These are phyloP conservation scores for Piaya cayana DNA, from an alignment of 2,113 vertebrate genomes.

Conservation along the genomic window DNA sequence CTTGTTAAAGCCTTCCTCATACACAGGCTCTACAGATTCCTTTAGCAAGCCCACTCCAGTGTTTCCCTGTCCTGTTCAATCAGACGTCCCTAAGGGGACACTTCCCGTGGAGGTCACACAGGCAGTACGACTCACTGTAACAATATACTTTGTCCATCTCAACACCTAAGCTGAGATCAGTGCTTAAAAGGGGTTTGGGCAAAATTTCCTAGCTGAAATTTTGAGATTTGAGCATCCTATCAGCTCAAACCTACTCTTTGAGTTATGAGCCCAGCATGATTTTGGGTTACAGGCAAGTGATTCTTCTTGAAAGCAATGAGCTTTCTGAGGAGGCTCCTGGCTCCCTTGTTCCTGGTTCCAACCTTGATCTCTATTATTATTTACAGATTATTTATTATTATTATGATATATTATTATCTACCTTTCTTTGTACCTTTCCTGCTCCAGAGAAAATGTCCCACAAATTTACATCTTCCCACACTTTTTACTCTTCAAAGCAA, in stretches of 20 bases:
- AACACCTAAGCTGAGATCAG: neutral
- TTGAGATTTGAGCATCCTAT: neutral
- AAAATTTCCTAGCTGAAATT: neutral
- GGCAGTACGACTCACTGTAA: neutral
- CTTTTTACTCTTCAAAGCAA: neutral
- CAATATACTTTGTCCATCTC: neutral
- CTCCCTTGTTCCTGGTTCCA: neutral
- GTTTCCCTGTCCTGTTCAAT: neutral
- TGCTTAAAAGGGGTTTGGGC: neutral
- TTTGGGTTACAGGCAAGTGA: neutral
- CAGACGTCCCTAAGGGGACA: rapidly evolving
- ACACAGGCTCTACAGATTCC: neutral
- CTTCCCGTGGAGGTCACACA: neutral
- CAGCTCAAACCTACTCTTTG: neutral
- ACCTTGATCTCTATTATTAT: neutral
- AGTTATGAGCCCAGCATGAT: neutral
- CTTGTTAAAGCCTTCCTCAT: neutral
- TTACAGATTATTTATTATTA: neutral
- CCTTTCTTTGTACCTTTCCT: neutral
- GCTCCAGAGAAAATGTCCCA: neutral
- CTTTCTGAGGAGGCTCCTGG: neutral
- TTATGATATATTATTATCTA: neutral
- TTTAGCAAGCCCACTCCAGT: neutral
- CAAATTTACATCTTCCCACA: constrained; percentile 17
- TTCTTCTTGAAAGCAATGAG: neutral